Percentiles rank a stretch among this genome's conserved stretches.
phyloP scores from a whole-genome alignment of 1,140 invertebrate genomes.

The Drosophila ercepeae region DNA sequence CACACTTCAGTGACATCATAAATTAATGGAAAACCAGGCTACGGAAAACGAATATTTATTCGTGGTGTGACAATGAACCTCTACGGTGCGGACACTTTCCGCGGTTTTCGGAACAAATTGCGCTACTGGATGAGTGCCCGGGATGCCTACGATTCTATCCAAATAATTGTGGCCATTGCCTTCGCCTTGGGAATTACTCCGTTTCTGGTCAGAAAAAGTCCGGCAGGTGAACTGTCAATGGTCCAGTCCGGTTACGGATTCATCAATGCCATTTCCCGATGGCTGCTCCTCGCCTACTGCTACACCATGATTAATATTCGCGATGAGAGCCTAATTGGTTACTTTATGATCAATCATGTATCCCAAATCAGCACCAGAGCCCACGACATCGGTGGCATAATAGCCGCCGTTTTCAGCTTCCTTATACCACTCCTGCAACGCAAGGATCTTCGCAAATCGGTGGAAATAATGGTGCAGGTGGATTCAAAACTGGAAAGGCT shows the following conservation, averaged over 20 bases:
- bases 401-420: conserved; percentile 43
- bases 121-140: conserved; percentile 24
- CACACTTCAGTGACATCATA: neutral
- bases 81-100: conserved; percentile 4
- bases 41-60: conserved; percentile 19
- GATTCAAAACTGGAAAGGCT: conserved; percentile 23
- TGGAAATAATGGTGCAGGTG: conserved; percentile 15
- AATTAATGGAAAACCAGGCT: conserved; percentile 30
- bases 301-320: conserved; percentile 30
- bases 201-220: conserved; percentile 23
- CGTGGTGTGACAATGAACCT: conserved; percentile 21
- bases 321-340: conserved; percentile 59
- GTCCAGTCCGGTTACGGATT: conserved; percentile 56
- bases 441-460: conserved; percentile 23
- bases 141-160: conserved; percentile 53
- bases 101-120: neutral
- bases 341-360: conserved; percentile 59
- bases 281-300: conserved; percentile 57
- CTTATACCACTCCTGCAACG: conserved; percentile 51
- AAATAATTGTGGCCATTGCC: conserved; percentile 37
- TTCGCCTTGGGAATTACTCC: conserved; percentile 51
- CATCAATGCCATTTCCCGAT: conserved; percentile 52
- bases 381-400: conserved; percentile 46
- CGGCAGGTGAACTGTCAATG: conserved; percentile 13
- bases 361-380: conserved; percentile 45